Evolutionary conservation across 2,113 vertebrate species (phyloP).

Genomic region (Halcyon senegalensis): DNA sequence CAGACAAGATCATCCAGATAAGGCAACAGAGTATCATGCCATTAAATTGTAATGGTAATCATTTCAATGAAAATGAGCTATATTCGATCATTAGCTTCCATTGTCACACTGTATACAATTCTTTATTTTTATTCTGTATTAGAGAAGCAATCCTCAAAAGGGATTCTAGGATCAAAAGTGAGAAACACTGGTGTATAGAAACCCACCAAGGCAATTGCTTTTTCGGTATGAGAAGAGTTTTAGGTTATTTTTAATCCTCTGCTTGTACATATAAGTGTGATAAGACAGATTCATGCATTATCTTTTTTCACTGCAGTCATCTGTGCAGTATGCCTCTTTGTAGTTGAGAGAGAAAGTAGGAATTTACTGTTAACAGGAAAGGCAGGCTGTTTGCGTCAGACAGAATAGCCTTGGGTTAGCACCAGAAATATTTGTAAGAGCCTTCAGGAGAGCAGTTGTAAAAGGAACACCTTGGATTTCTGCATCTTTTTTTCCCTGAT

Average conservation of each 20-base stretch:
- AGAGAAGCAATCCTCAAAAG: neutral
- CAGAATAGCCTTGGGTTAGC: neutral
- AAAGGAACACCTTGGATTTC: neutral
- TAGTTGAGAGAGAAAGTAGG: neutral
- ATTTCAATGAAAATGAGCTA: neutral
- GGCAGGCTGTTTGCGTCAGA: neutral
- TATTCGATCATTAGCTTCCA: neutral
- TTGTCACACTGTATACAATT: neutral
- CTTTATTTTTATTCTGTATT: neutral
- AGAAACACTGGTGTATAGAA: neutral
- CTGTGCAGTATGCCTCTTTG: neutral
- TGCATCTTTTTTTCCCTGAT: neutral
- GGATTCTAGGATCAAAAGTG: neutral
- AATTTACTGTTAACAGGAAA: neutral
- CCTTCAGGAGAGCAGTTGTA: neutral
- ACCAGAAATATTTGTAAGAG: neutral
- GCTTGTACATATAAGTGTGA: neutral
- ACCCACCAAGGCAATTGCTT: neutral
- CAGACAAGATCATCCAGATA: neutral
- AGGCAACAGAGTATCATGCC: neutral
- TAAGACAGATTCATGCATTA: constrained; percentile 15
- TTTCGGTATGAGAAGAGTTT: constrained; percentile 3
- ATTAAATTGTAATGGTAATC: neutral
- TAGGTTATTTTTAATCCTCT: constrained; percentile 34
- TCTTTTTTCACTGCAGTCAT: constrained; percentile 15